Percentiles rank a stretch among this genome's conserved stretches.
These are phyloP conservation scores for Pseudorhombus dupliciocellatus DNA, from an alignment of 2,113 vertebrate genomes.

Conservation along the genomic window DNA sequence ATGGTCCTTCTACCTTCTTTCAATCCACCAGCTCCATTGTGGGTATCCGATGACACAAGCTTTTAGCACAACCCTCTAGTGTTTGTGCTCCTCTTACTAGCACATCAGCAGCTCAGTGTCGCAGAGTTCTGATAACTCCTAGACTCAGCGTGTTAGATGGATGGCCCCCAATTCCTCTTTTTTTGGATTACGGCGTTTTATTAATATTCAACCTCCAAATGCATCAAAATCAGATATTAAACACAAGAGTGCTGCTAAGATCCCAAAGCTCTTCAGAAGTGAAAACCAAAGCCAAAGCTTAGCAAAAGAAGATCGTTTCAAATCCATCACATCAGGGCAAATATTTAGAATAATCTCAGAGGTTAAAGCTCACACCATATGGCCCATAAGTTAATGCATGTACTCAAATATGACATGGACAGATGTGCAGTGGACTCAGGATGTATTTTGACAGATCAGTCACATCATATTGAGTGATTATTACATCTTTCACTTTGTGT, in stretches of 20 bases:
- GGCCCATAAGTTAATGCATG: constrained; percentile 3
- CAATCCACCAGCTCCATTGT: neutral
- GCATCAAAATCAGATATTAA: constrained; percentile 29
- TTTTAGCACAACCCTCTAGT: no score
- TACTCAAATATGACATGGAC: constrained; percentile 1
- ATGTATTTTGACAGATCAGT: constrained; percentile 13
- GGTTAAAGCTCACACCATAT: constrained; percentile 1
- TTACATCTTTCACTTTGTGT: neutral
- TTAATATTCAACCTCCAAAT: constrained; percentile 25
- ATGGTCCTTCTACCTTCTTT: neutral
- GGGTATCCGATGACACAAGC: no score
- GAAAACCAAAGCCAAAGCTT: constrained; percentile 16
- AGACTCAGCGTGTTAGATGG: neutral
- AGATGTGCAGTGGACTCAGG: constrained; percentile 4
- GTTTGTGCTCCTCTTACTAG: no score
- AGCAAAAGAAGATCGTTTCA: constrained; percentile 31
- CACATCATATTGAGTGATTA: neutral
- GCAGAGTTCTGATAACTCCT: neutral
- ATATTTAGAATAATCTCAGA: constrained; percentile 32
- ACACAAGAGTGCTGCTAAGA: constrained; percentile 10
- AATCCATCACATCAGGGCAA: constrained; percentile 28
- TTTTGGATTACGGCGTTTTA: constrained; percentile 13
- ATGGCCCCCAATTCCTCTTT: neutral
- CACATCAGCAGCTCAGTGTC: neutral
- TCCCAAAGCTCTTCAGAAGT: constrained; percentile 4